Conservation (phyloP, 2,888 invertebrate genomes). For the Oasisia sp. region DNA sequence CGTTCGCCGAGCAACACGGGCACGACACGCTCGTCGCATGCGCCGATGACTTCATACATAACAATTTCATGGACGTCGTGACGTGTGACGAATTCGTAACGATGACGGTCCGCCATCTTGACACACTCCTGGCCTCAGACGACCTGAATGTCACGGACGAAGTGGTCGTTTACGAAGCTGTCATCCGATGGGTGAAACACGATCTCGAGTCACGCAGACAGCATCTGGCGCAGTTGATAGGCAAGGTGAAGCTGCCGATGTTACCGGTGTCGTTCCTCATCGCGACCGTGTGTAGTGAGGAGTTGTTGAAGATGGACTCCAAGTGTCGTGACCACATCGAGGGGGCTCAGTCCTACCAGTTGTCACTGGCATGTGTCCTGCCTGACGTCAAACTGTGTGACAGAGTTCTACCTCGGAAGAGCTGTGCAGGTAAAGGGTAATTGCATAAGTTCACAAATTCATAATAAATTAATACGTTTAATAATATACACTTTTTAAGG, state of each 20-base stretch:
- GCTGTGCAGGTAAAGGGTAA: slow-evolving; percentile 63
- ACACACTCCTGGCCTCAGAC: slow-evolving; percentile 54
- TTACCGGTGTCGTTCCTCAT: slow-evolving; percentile 63
- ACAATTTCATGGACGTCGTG: slow-evolving; percentile 59
- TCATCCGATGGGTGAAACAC: slow-evolving; percentile 65
- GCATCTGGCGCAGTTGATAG: slow-evolving; percentile 56
- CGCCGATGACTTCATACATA: slow-evolving; percentile 59
- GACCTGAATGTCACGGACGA: slow-evolving; percentile 59
- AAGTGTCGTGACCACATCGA: slow-evolving; percentile 66
- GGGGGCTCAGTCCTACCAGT: slow-evolving; percentile 65
- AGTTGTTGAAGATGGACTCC: slow-evolving; percentile 54
- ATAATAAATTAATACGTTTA: neutral
- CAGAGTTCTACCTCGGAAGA: slow-evolving; percentile 64
- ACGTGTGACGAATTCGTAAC: slow-evolving; percentile 58
- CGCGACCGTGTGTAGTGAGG: slow-evolving; percentile 60
- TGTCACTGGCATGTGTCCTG: slow-evolving; percentile 59
- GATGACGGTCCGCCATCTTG: slow-evolving; percentile 55
- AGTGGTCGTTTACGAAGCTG: slow-evolving; percentile 63
- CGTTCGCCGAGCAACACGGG: slow-evolving; percentile 67
- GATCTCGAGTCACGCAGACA: slow-evolving; percentile 54
- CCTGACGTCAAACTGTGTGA: slow-evolving; percentile 53
- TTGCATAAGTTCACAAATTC: neutral
- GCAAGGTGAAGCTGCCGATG: slow-evolving; percentile 63
- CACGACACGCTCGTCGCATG: slow-evolving; percentile 57
- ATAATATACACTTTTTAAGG: neutral